Evolutionary conservation across 1,140 invertebrate genomes (phyloP), one percentile per base, ranked within the genome.

Genomic region (Brachionus koreanus): DNA sequence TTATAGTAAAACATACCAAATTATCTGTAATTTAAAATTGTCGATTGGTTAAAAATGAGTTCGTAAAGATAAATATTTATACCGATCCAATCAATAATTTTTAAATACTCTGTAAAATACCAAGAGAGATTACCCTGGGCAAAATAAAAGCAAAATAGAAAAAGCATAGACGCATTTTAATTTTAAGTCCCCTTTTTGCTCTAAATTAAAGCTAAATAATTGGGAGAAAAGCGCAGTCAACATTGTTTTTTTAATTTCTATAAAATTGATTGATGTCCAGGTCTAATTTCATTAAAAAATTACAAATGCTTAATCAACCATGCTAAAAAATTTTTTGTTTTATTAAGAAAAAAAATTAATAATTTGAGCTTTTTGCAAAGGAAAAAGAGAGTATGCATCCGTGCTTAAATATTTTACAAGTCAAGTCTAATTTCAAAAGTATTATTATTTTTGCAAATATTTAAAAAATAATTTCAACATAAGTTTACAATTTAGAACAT

Each of bases 201-300:
- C n/a, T 69, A 39, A 37, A 69, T 69, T 69, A 6, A 65, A 65
- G 33, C 33, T 29, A 67, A 67, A 6, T 19, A 42, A 33, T 19
- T 57, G 16, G 19, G 49, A 9, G 49, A 42, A 42, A 42, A 42
- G 12, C 19, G 19, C 49, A 7, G 16, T 23, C 49, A 9, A 57
- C 5, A 39, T 37, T 67, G 25, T 67, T 37, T 35, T 65, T 29
- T 33, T 1, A 65, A 33, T 3, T 39, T 39, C 16, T 19, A 12
- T 10, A 69, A 39, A 69, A 37, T 37, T 69, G 65, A 69, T 69
- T 69, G 65, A 69, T 69, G 65, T 19, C 12, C 25, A 33, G 7
- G 16, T 69, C 16, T 69, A 69, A 69, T 69, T 69, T 42, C 35
- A 42, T 69, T 39, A 69, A 69, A 69, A 69, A 69, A 69, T 16